Evolutionary conservation across 2,888 invertebrate genomes (phyloP).

Genomic region (Stictocephala bisonia): DNA sequence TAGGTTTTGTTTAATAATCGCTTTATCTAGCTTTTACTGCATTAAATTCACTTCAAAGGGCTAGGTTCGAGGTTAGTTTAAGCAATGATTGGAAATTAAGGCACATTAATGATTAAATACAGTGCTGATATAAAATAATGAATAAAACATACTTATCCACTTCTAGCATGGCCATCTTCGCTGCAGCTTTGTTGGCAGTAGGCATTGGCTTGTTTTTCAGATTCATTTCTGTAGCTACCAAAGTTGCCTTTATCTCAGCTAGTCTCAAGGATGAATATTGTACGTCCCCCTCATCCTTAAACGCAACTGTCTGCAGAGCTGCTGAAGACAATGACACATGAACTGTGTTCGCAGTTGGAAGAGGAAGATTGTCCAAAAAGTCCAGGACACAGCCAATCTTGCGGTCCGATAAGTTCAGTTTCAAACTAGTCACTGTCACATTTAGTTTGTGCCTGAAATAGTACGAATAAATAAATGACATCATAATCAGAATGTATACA

Average conservation of each 20-base stretch:
- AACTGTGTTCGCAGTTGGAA: constrained; percentile 63
- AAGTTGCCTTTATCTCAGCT: constrained; percentile 25
- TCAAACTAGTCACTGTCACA: constrained; percentile 76
- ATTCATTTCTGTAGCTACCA: constrained; percentile 51
- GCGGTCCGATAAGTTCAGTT: constrained; percentile 80
- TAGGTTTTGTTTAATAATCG: too few species aligned
- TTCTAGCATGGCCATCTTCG: constrained; percentile 65
- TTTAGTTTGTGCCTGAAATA: constrained; percentile 75
- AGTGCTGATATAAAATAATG: neutral
- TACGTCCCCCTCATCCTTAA: constrained; percentile 1
- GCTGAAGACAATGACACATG: constrained; percentile 55
- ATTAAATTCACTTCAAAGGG: too few species aligned
- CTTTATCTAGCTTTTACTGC: too few species aligned
- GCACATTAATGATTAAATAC: neutral
- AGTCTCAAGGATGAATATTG: constrained; percentile 12
- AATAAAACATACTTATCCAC: constrained; percentile 63
- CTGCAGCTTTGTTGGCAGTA: constrained; percentile 64
- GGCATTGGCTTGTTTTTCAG: constrained; percentile 63
- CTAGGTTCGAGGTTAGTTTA: too few species aligned
- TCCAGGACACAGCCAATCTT: constrained; percentile 74
- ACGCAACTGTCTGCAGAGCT: constrained; percentile 6
- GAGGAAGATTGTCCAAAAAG: constrained; percentile 69
- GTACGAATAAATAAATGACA: too few species aligned
- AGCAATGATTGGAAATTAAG: constrained; percentile 11
- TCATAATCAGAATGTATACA: too few species aligned